Percentiles rank a stretch among this genome's conserved stretches.
These are phyloP conservation scores for Ephestia elutella DNA, from an alignment of 1,140 invertebrate species.

Conservation along the genomic window DNA sequence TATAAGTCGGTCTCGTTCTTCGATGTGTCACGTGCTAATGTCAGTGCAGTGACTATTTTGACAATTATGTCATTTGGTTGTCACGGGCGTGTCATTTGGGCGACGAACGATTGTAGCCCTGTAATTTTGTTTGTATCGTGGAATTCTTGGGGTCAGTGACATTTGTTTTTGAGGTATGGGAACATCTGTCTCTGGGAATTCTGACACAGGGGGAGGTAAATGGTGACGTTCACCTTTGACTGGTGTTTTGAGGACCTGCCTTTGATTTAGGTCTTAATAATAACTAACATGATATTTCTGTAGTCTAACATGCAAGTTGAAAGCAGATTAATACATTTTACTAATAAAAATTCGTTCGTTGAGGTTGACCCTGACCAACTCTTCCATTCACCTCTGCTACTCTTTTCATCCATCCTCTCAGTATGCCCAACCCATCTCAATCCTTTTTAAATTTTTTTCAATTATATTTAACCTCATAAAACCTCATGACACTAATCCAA, in stretches of 20 bases:
- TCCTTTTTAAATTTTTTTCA: too few relatives aligned
- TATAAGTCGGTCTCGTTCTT: slow-evolving; percentile 38
- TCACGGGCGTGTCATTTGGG: slow-evolving; percentile 69
- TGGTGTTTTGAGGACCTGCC: not conserved
- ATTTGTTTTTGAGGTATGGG: slow-evolving; percentile 54
- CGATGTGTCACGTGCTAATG: slow-evolving; percentile 64
- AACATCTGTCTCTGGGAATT: slow-evolving; percentile 38
- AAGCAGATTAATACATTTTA: too few relatives aligned
- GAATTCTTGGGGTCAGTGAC: slow-evolving; percentile 62
- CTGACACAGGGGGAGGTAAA: slow-evolving; percentile 7
- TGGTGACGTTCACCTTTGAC: slow-evolving; percentile 9
- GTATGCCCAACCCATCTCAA: too few relatives aligned
- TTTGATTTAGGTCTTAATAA: not conserved
- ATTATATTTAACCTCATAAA: too few relatives aligned
- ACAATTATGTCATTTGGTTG: slow-evolving; percentile 74
- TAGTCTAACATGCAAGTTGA: too few relatives aligned
- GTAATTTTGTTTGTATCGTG: slow-evolving; percentile 67
- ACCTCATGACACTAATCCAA: not conserved
- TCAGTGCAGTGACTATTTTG: slow-evolving; percentile 68
- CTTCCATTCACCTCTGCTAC: too few relatives aligned
- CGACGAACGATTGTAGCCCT: slow-evolving; percentile 63
- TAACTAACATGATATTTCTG: not conserved
- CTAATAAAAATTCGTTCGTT: too few relatives aligned
- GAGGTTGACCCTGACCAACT: too few relatives aligned
- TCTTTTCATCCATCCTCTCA: too few relatives aligned